phyloP scores from a whole-genome alignment of 1,140 invertebrate genomes.

The Antheraea pernyi region DNA sequence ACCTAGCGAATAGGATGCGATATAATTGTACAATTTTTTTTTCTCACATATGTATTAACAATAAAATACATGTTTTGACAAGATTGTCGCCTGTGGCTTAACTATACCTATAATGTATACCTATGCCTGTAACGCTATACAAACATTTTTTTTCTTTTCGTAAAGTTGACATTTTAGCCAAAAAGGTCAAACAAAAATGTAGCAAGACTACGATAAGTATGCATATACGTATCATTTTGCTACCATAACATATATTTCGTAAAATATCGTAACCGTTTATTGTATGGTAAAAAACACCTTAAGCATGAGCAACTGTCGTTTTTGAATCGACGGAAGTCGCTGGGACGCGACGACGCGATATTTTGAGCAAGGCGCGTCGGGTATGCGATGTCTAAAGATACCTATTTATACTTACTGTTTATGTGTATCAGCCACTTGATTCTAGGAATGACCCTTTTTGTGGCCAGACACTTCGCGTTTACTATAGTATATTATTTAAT shows the following conservation, averaged over 20 bases:
- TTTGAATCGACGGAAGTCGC: slow-evolving; percentile 68
- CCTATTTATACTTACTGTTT: not conserved
- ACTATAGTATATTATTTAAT: not conserved
- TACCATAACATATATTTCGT: not conserved
- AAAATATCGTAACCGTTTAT: slow-evolving; percentile 15
- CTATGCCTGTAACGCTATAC: no score
- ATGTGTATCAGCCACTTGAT: not conserved
- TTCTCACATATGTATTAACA: no score
- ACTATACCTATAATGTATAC: no score
- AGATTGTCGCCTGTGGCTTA: no score
- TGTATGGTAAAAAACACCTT: slow-evolving; percentile 18
- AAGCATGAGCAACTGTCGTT: slow-evolving; percentile 14
- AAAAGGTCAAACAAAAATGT: no score
- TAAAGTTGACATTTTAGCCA: no score
- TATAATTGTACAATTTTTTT: no score
- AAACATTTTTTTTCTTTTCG: no score
- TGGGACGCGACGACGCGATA: slow-evolving; percentile 51
- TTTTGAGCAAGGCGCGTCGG: slow-evolving; percentile 59
- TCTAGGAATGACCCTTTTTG: not conserved
- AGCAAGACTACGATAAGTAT: no score
- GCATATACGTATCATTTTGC: not conserved
- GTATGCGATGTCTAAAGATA: slow-evolving; percentile 23
- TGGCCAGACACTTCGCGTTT: not conserved
- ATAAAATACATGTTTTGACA: no score
- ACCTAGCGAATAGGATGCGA: no score